A percentile compares a stretch with the other conserved stretches of the same genome.
phyloP scores from a whole-genome alignment of 1,140 invertebrate species.

The Drosophila obscura region DNA sequence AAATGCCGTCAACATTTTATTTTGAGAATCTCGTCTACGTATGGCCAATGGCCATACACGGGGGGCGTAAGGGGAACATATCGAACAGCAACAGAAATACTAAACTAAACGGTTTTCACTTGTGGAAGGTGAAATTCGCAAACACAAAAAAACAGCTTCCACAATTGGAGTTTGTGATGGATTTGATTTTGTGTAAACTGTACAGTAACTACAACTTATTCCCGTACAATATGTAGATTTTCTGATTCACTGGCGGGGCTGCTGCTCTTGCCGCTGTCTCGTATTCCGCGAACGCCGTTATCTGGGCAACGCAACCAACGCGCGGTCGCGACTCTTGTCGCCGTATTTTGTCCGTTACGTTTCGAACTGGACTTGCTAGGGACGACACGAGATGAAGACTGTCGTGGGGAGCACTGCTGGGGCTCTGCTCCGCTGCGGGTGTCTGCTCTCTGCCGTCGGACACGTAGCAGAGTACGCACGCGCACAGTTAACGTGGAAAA shows the following conservation, averaged over 20 bases:
- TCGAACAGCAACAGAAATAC: constrained; percentile 24
- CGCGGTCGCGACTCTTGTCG: constrained; percentile 31
- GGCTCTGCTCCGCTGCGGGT: constrained; percentile 12
- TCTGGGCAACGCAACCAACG: neutral
- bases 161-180: too few species aligned
- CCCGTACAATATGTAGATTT: too few species aligned
- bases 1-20: constrained; percentile 53
- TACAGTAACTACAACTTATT: too few species aligned
- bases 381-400: constrained; percentile 69
- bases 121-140: constrained; percentile 30
- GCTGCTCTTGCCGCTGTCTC: too few species aligned
- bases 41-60: constrained; percentile 41
- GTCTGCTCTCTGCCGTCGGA: constrained; percentile 14
- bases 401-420: constrained; percentile 31
- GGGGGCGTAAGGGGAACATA: constrained; percentile 6
- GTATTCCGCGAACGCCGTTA: constrained; percentile 12
- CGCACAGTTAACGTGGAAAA: constrained; percentile 39
- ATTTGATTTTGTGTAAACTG: too few species aligned
- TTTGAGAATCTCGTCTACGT: constrained; percentile 41
- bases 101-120: constrained; percentile 59
- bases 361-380: constrained; percentile 66
- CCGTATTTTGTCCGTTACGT: constrained; percentile 26
- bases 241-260: too few species aligned
- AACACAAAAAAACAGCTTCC: constrained; percentile 18
- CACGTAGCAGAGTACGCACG: constrained; percentile 36